Evolutionary conservation across 2,888 invertebrate species (phyloP).

Genomic region (Polymixis flavicincta): DNA sequence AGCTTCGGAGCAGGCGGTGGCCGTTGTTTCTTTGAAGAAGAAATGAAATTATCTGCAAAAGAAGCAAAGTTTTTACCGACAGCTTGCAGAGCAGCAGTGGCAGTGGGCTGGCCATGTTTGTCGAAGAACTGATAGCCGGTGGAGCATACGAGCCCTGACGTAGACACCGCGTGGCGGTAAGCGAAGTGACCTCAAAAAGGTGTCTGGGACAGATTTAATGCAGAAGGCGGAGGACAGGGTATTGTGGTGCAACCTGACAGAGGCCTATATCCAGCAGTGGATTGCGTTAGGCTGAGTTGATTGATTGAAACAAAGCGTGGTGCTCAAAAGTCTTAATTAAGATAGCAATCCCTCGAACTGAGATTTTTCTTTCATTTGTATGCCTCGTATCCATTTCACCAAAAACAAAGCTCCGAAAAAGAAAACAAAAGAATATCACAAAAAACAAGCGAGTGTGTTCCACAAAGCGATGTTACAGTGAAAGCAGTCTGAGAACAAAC

Average conservation of each 20-base stretch:
- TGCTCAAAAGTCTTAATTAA: neutral
- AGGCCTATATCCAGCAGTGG: neutral
- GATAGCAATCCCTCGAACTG: too few relatives aligned
- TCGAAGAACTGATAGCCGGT: too few relatives aligned
- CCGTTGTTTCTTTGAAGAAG: neutral
- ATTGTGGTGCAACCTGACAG: neutral
- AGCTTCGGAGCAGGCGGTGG: neutral
- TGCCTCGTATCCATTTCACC: constrained; percentile 6
- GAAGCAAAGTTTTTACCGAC: neutral
- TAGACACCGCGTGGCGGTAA: too few relatives aligned
- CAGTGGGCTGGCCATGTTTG: too few relatives aligned
- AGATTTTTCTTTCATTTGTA: neutral
- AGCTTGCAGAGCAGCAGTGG: neutral
- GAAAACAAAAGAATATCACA: constrained; percentile 30
- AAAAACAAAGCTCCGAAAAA: constrained; percentile 14
- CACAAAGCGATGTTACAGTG: constrained; percentile 57
- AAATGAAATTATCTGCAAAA: neutral
- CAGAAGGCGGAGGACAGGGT: neutral
- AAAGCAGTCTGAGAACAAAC: constrained; percentile 68
- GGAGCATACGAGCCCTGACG: too few relatives aligned
- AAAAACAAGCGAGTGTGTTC: constrained; percentile 44
- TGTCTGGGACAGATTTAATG: neutral
- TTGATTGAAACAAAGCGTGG: neutral
- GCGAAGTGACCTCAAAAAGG: neutral
- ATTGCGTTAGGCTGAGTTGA: neutral